Conservation (phyloP, 2,797 vertebrate species). For the Onychomys leucogaster region DNA sequence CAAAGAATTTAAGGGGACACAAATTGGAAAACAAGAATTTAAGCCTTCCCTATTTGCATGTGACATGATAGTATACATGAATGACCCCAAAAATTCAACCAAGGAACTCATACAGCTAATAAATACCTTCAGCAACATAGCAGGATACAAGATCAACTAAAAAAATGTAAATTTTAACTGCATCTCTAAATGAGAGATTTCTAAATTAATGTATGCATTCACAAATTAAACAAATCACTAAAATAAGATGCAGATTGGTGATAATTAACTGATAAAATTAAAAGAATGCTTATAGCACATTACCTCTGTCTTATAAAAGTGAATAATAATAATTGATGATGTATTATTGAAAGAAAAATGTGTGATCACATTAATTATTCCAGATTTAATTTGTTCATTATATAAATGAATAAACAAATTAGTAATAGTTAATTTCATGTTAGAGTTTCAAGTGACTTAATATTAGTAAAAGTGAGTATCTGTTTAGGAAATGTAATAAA, state of each 20-base stretch:
- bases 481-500: neutral
- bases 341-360: constrained; percentile 52
- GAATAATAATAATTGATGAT: constrained; percentile 18
- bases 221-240: constrained; percentile 41
- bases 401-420: constrained; percentile 38
- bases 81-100: no score
- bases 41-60: no score
- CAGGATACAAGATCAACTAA: no score
- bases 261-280: constrained; percentile 37
- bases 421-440: neutral
- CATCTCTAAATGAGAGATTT: neutral
- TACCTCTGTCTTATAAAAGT: no score
- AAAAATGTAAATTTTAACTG: constrained; percentile 39
- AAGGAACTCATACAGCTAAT: no score
- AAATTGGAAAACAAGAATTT: no score
- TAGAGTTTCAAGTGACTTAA: neutral
- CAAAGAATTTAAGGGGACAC: no score
- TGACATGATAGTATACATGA: no score
- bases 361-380: constrained; percentile 24
- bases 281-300: neutral
- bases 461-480: neutral
- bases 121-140: no score
- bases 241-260: neutral
- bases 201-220: neutral
- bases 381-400: constrained; percentile 2